A percentile compares a stretch with the other conserved stretches of the same genome.
Conservation (phyloP, 2,888 invertebrate species). For the Leptarthrus brevirostris region DNA sequence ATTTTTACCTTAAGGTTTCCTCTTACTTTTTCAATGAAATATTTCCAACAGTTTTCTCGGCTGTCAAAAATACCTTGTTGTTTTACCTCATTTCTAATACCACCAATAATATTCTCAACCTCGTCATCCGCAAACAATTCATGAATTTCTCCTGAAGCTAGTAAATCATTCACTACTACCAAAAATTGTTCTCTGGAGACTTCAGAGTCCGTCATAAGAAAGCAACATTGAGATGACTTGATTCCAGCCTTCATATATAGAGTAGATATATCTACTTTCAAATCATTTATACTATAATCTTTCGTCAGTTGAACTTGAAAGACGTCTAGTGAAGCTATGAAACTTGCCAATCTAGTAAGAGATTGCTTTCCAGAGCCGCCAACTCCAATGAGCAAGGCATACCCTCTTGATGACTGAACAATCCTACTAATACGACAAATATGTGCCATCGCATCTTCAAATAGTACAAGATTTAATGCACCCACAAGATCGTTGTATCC, state of each 20-base stretch:
- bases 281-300: constrained; percentile 84
- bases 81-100: constrained; percentile 82
- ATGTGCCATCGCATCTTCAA: constrained; percentile 95
- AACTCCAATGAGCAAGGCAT: constrained; percentile 91
- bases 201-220: constrained; percentile 94
- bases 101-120: constrained; percentile 84
- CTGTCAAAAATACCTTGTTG: constrained; percentile 85
- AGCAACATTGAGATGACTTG: constrained; percentile 85
- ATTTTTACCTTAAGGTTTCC: constrained; percentile 73
- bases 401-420: constrained; percentile 90
- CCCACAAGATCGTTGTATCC: constrained; percentile 91
- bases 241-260: constrained; percentile 90
- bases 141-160: constrained; percentile 94
- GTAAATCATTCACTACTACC: constrained; percentile 91
- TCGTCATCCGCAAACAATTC: constrained; percentile 93
- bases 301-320: constrained; percentile 93
- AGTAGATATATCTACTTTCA: constrained; percentile 78
- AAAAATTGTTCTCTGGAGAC: constrained; percentile 89
- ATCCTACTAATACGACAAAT: constrained; percentile 93
- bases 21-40: constrained; percentile 91
- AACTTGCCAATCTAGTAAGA: constrained; percentile 86
- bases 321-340: constrained; percentile 90
- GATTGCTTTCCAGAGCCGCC: constrained; percentile 97
- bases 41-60: constrained; percentile 94
- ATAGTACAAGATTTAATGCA: constrained; percentile 93